Percentiles rank a stretch among this genome's conserved stretches.
phyloP scores from a whole-genome alignment of 1,140 invertebrate species.

The Steinernema khuongi region DNA sequence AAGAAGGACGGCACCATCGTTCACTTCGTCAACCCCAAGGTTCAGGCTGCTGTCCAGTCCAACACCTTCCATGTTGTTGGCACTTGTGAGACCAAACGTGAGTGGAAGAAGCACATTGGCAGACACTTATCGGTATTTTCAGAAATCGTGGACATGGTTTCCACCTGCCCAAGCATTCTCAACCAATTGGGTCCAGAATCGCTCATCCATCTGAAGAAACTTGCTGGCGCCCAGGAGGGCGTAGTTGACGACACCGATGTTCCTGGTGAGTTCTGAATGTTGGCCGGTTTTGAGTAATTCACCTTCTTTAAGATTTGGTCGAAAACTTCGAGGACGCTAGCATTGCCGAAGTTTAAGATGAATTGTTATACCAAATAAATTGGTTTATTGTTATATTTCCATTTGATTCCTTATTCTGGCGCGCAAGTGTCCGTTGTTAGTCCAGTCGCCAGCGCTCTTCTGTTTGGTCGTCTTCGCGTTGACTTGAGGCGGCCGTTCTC shows the following conservation, averaged over 20 bases:
- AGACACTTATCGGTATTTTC: not conserved
- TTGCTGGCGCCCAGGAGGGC: not conserved
- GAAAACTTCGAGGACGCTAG: too few relatives aligned
- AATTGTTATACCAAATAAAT: too few relatives aligned
- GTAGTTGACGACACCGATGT: not conserved
- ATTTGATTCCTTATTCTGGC: too few relatives aligned
- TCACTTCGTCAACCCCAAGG: not conserved
- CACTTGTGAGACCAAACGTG: not conserved
- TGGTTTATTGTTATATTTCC: too few relatives aligned
- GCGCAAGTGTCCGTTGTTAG: too few relatives aligned
- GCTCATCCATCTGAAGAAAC: not conserved
- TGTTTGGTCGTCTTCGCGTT: too few relatives aligned
- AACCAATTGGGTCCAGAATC: conserved; percentile 3
- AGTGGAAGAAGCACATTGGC: too few relatives aligned
- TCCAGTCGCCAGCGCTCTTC: too few relatives aligned
- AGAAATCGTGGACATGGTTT: not conserved
- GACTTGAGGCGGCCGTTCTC: too few relatives aligned
- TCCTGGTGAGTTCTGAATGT: not conserved
- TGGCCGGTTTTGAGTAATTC: too few relatives aligned
- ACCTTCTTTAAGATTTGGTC: too few relatives aligned
- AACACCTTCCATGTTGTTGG: not conserved
- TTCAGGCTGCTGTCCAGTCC: not conserved
- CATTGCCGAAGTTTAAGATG: too few relatives aligned
- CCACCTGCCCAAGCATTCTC: not conserved
- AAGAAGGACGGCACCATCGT: not conserved